Base-by-base conservation (phyloP, 2,113 vertebrate genomes). In the Macrotus californicus region DNA sequence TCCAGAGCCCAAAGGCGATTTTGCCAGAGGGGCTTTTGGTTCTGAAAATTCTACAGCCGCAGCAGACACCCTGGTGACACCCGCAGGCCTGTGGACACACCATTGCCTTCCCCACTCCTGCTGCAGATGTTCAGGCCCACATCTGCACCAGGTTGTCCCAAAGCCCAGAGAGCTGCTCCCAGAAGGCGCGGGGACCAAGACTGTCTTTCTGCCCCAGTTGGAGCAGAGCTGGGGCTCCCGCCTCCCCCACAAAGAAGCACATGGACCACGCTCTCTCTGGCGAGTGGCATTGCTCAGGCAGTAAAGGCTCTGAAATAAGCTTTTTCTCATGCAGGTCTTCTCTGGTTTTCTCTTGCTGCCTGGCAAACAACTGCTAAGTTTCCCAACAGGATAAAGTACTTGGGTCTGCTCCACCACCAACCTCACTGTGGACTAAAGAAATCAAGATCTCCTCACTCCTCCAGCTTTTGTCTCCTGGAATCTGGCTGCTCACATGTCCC, bases 181-280 rank as follows among this genome's bases (percentile, higher is more conserved):
- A 89, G 34, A 54, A 43, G 18, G 16, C 3, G 0, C 34, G n/a
- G 39, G 43, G 54, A 61, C 24, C 69, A 50, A 48, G 69, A 34
- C 64, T 59, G 1, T 19, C 56, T 48, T n/a, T 50, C 9, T 3
- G 1, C 5, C 3, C 0, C 46, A 54, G 75, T 36, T 48, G 84
- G 31, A 46, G 46, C 70, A 76, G 70, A 72, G 36, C 29, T 66
- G 29, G 11, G 90, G 41, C 39, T 5, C 34, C 69, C 2, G 3
- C 1, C 12, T 93, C 46, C 31, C 82, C n/a, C 87, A 52, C 12
- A 91, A 69, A 91, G 59, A 94, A 72, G 73, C 54, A 89, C 7
- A 19, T 18, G 90, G 70, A 18, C 26, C 16, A 7, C 2, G 11
- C 16, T 79, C 46, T 56, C 48, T 89, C 39, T n/a, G 86, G 34